Base-by-base conservation (phyloP, 92 coral and sea anemone species). In the Montipora capitata region DNA sequence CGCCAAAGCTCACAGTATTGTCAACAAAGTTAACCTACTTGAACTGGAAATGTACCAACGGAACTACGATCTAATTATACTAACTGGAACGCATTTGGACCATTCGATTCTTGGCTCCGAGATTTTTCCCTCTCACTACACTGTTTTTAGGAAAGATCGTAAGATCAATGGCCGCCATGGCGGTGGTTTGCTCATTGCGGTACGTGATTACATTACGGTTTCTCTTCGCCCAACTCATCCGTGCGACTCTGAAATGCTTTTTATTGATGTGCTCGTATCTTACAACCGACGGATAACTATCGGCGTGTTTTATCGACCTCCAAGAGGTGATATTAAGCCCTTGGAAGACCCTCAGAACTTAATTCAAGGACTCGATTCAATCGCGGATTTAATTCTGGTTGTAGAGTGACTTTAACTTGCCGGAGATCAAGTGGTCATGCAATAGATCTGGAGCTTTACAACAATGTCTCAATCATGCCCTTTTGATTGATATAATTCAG, bases 351-450 rank as follows among this genome's bases (percentile, higher is more conserved):
- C 78, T 20, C 63, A 35, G 65, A 63, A 4, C 56, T 49, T 49
- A 4, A 49, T 49, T 49, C 56, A 63, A 63, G 68, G 18, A 39
- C 83, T 88, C 1, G 76, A 82, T 51, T 72, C 92, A 12, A 78
- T 85, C 7, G 13, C 76, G 3, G 92, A 89, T 10, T 27, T 89
- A 2, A 79, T 89, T 17, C 72, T 89, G 45, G 11, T 89, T 1
- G 83, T n/a, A n/a, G n/a, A n/a, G 88, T 40, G 92, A 89, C n/a
- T 56, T 89, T 89, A 89, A 89, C 41, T 49, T 81, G 17, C 71
- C 73, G 5, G 87, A 88, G 13, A 7, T 71, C n/a, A 63, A 81
- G 38, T 88, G 88, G 92, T 43, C 76, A 14, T 48, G 54, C 11
- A 63, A 15, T 57, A 74, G 72, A 43, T n/a, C n/a, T n/a, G n/a